Evolutionary conservation across 1,140 invertebrate genomes (phyloP).

Genomic region (Drosophila subobscura): DNA sequence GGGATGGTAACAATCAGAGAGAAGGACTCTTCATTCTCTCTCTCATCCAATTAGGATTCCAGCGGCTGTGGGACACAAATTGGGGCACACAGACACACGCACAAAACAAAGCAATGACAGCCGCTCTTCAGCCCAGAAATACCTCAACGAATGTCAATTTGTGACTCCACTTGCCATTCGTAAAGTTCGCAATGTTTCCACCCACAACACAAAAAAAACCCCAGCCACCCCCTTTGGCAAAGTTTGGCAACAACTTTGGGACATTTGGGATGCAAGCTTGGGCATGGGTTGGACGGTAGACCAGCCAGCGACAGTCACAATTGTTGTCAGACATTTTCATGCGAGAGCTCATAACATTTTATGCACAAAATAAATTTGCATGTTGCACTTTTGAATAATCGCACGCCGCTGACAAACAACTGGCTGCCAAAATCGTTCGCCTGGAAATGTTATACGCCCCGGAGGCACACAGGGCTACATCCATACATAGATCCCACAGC

Average conservation of each 20-base stretch:
- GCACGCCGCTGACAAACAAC: constrained; percentile 75
- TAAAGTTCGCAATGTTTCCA: too few relatives aligned
- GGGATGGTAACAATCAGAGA: constrained; percentile 12
- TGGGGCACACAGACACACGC: background rate
- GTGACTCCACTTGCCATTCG: background rate
- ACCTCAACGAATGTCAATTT: background rate
- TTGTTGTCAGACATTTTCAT: constrained; percentile 81
- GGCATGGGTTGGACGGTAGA: too few relatives aligned
- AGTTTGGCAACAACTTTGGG: constrained; percentile 53
- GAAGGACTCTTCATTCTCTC: background rate
- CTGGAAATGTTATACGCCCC: constrained; percentile 40
- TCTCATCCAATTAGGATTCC: constrained; percentile 12
- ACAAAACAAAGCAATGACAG: constrained; percentile 11
- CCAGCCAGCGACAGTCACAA: constrained; percentile 41
- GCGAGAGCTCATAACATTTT: constrained; percentile 80
- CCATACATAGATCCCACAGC: constrained; percentile 3
- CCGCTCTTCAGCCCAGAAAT: background rate
- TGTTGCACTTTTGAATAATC: constrained; percentile 82
- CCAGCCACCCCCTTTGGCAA: background rate
- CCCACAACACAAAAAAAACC: background rate
- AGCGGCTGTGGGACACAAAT: too few relatives aligned
- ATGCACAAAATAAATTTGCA: constrained; percentile 80
- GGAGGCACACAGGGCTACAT: constrained; percentile 9
- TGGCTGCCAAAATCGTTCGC: constrained; percentile 70
- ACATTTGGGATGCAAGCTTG: background rate